Evolutionary conservation across 2,113 vertebrate genomes (phyloP).

Genomic region (Crotalus horridus): DNA sequence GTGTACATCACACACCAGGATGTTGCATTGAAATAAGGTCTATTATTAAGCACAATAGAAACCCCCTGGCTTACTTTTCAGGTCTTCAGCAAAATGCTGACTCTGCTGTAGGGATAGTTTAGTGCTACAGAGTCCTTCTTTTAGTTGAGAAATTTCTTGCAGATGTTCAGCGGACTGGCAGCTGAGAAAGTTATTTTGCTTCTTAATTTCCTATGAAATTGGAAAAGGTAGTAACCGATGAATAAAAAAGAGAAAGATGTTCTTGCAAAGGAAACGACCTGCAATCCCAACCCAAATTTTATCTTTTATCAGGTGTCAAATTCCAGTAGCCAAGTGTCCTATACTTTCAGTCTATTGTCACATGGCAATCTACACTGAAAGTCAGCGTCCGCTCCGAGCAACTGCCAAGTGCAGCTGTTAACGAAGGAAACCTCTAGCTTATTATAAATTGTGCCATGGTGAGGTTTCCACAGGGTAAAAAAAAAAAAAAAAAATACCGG

Average conservation of each 20-base stretch:
- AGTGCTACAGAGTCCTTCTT: slow-evolving; percentile 74
- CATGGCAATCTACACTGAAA: background rate
- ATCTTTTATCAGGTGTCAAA: background rate
- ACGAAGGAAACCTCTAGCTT: slow-evolving; percentile 7
- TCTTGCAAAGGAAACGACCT: background rate
- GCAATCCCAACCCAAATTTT: background rate
- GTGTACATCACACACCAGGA: background rate
- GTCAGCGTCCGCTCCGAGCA: background rate
- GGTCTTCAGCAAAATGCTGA: slow-evolving; percentile 75
- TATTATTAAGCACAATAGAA: background rate
- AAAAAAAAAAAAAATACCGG: background rate
- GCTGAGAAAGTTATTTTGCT: slow-evolving; percentile 69
- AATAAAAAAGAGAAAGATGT: background rate
- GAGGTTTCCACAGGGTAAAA: background rate
- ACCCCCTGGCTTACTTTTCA: slow-evolving; percentile 74
- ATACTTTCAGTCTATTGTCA: background rate
- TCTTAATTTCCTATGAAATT: slow-evolving; percentile 75
- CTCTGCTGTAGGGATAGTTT: slow-evolving; percentile 75
- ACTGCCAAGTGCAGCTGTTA: slow-evolving; percentile 1
- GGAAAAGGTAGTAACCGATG: background rate
- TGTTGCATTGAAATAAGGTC: background rate
- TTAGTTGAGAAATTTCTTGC: slow-evolving; percentile 70
- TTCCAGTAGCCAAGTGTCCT: background rate
- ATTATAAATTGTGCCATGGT: background rate
- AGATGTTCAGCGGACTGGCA: slow-evolving; percentile 75